Evolutionary conservation across 2,888 invertebrate species (phyloP).

Genomic region (Antheraea assamensis): DNA sequence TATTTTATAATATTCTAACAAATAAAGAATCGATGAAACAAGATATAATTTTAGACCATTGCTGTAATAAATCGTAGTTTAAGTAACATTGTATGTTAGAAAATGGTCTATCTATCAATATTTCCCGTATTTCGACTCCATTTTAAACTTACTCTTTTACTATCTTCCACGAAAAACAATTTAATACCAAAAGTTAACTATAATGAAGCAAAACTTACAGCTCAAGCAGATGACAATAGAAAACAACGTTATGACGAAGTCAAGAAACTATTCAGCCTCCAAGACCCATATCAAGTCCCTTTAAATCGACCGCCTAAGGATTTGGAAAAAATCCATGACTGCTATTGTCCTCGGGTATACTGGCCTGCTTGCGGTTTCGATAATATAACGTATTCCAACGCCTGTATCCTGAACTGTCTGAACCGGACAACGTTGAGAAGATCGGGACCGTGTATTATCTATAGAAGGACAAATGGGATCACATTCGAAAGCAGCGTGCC

Average conservation of each 20-base stretch:
- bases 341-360: conserved; percentile 45
- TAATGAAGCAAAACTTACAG: not conserved
- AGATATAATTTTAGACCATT: too few relatives aligned
- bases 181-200: not conserved
- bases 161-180: not conserved
- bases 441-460: conserved; percentile 44
- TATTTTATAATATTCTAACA: too few relatives aligned
- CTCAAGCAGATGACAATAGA: not conserved
- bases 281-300: conserved; percentile 19
- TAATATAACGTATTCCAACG: conserved; percentile 42
- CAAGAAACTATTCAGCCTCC: conserved; percentile 20
- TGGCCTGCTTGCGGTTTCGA: conserved; percentile 42
- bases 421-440: conserved; percentile 26
- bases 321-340: conserved; percentile 15
- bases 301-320: conserved; percentile 15
- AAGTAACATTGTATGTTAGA: too few relatives aligned
- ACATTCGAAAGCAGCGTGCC: conserved; percentile 21
- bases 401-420: conserved; percentile 44
- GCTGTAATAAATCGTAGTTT: too few relatives aligned
- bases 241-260: conserved; percentile 10
- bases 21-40: too few relatives aligned
- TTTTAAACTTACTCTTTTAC: too few relatives aligned
- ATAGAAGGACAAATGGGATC: conserved; percentile 31
- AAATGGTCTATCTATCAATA: too few relatives aligned
- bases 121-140: too few relatives aligned